Conservation (phyloP, 1,140 invertebrate species). For the Leptestheria dahalacensis region DNA sequence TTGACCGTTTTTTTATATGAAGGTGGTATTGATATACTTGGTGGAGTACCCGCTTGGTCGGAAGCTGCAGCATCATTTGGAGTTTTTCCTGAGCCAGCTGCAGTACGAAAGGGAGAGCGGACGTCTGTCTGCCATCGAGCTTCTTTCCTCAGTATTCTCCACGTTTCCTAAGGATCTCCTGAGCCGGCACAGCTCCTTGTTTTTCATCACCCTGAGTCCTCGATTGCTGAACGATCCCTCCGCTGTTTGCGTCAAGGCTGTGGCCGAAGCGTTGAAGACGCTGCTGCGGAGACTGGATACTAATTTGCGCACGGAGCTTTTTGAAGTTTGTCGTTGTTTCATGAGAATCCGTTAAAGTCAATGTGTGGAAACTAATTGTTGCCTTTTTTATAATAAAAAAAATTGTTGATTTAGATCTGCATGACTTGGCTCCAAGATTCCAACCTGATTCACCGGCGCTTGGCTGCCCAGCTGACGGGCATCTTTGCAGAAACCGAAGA, state of each 20-base stretch:
- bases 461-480: conserved; percentile 45
- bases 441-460: conserved; percentile 43
- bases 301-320: conserved; percentile 41
- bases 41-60: conserved; percentile 67
- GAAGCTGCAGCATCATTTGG: conserved; percentile 45
- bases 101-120: conserved; percentile 63
- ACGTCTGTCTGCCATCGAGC: conserved; percentile 64
- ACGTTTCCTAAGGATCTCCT: conserved; percentile 49
- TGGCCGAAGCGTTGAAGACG: conserved; percentile 46
- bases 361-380: background rate
- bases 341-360: background rate
- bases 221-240: conserved; percentile 56
- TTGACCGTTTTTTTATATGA: conserved; percentile 22
- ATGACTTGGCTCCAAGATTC: conserved; percentile 48
- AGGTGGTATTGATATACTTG: conserved; percentile 59
- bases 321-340: conserved; percentile 28
- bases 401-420: conserved; percentile 26
- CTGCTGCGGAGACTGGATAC: conserved; percentile 40
- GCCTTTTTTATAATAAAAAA: conserved; percentile 7
- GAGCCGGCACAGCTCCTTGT: conserved; percentile 40
- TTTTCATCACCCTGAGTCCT: conserved; percentile 56
- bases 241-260: conserved; percentile 43
- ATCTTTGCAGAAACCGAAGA: conserved; percentile 56
- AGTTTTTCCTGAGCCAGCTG: conserved; percentile 67
- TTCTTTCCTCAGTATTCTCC: conserved; percentile 60